A percentile compares a stretch with the other conserved stretches of the same genome.
Evolutionary conservation across 1,140 invertebrate species (phyloP).

Genomic region (Orius insidiosus): DNA sequence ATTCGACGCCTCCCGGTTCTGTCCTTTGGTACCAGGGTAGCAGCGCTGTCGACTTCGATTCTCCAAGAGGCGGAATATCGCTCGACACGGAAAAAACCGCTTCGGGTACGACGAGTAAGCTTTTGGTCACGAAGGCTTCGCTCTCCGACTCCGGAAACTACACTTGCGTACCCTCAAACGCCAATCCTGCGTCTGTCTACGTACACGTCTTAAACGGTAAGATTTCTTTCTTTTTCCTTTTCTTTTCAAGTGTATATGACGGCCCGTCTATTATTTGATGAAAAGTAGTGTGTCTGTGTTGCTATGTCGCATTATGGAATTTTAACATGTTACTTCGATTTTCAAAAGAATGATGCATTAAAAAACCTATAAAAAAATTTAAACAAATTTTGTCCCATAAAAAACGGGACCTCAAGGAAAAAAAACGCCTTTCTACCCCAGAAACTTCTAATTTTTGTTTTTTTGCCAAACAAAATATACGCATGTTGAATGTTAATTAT

Average conservation of each 20-base stretch:
- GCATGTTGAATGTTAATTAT: too few relatives aligned
- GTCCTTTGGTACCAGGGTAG: conserved; percentile 67
- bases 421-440: too few relatives aligned
- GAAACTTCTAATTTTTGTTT: too few relatives aligned
- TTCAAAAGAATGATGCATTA: background rate
- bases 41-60: conserved; percentile 68
- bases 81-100: conserved; percentile 83
- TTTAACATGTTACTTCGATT: background rate
- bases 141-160: conserved; percentile 76
- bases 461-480: too few relatives aligned
- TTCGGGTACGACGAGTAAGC: conserved; percentile 68
- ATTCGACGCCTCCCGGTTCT: conserved; percentile 62
- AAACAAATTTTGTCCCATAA: too few relatives aligned
- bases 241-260: background rate
- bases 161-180: conserved; percentile 71
- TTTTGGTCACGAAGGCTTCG: conserved; percentile 70
- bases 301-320: background rate
- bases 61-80: conserved; percentile 63
- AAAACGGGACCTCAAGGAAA: too few relatives aligned
- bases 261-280: background rate
- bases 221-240: conserved; percentile 20
- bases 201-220: conserved; percentile 83
- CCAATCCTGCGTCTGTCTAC: conserved; percentile 66
- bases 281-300: background rate
- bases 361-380: too few relatives aligned